phyloP scores from a whole-genome alignment of 2,797 vertebrate species.

The Coregonus suidteri region DNA sequence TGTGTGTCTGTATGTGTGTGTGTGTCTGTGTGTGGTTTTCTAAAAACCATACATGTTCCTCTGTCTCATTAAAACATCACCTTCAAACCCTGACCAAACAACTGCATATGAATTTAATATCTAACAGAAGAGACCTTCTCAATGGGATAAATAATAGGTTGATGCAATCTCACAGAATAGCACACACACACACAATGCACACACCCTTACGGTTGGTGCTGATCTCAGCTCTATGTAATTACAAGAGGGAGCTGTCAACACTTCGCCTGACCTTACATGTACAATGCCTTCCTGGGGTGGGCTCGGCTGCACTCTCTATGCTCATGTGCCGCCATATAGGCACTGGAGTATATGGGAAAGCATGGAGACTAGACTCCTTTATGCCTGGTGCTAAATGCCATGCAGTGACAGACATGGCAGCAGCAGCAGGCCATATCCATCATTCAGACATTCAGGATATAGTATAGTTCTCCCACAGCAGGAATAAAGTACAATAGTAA shows the following conservation, averaged over 20 bases:
- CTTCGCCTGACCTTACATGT: conserved; percentile 28
- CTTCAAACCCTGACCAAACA: no score
- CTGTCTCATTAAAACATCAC: no score
- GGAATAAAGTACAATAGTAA: conserved; percentile 11
- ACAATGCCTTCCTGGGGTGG: conserved; percentile 21
- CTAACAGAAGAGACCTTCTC: no score
- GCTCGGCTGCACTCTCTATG: conserved; percentile 36
- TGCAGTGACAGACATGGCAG: conserved; percentile 16
- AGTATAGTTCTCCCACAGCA: conserved; percentile 25
- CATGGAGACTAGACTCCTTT: conserved; percentile 9
- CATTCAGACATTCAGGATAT: neutral
- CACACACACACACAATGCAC: no score
- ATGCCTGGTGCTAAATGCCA: conserved; percentile 17
- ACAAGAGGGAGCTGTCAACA: conserved; percentile 19
- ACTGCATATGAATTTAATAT: no score
- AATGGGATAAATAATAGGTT: no score
- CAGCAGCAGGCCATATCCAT: neutral
- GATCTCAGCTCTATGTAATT: conserved; percentile 4
- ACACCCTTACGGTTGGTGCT: neutral
- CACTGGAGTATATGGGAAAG: neutral
- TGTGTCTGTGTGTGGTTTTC: no score
- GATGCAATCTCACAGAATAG: no score
- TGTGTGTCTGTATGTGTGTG: no score
- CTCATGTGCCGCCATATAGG: neutral
- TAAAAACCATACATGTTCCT: neutral